Base-by-base conservation (phyloP, 2,797 vertebrate species). In the Lagodon rhomboides region DNA sequence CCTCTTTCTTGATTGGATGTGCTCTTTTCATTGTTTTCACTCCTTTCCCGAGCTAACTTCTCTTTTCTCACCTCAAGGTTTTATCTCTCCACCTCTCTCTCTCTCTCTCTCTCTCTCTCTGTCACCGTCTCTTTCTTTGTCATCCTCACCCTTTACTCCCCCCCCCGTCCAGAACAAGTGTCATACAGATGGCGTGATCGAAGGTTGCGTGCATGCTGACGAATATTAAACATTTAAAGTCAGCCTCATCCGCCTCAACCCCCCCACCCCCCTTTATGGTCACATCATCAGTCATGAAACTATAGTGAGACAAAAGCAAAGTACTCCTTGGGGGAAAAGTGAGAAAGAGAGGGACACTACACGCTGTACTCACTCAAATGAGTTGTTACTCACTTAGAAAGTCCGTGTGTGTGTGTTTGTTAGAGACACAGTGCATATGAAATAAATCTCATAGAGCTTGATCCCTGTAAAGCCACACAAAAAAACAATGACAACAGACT, bases 221-320 rank as follows among this genome's bases (percentile, higher is more conserved):
- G 23, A 87, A 70, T 79, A 91, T 91, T 83, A 91, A 92, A 90
- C 87, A 91, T 92, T 91, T 75, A 87, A 84, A 82, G 72, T 82
- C 55, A 56, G 61, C 68, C 51, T 58, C 69, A 13, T 46, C 61
- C 12, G 2, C 63, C n/a, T n/a, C n/a, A n/a, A n/a, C n/a, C 30
- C 30, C 7, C 41, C 20, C 7, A 50, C 34, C 59, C 12, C 11
- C n/a, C 22, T 53, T 46, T 50, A 47, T 75, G 75, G 66, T 88
- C 59, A 69, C 74, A 66, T 78, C 70, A 60, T 74, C 83, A 66
- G 53, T 77, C 81, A 58, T 79, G 59, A 70, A 82, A 68, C 49
- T 38, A 64, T 44, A 72, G 41, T 34, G 60, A 86, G 68, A 85
- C 51, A 80, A 82, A 85, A 81, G 73, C 77, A 69, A 74, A 84